Evolutionary conservation across 2,888 invertebrate genomes (phyloP).

Genomic region (Ischnura elegans): DNA sequence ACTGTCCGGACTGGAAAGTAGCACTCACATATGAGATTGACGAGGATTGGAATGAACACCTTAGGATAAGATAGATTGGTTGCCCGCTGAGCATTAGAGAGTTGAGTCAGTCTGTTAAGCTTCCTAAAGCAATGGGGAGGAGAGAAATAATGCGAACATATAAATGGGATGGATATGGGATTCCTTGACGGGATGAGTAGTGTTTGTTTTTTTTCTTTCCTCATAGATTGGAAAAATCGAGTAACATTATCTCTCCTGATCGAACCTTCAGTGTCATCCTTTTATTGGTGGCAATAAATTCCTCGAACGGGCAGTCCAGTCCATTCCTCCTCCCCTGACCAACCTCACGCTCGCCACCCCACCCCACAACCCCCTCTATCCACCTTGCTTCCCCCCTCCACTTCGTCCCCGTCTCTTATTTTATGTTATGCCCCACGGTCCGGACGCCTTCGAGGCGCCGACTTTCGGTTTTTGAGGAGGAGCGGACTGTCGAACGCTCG

Average conservation of each 20-base stretch:
- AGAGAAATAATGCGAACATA: not conserved
- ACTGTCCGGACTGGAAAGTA: not conserved
- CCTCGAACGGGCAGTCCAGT: not conserved
- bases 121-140: not conserved
- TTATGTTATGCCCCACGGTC: constrained; percentile 22
- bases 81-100: not conserved
- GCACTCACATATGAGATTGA: not conserved
- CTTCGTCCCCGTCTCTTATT: constrained; percentile 1
- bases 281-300: constrained; percentile 37
- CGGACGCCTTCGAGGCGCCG: constrained; percentile 18
- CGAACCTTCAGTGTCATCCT: constrained; percentile 32
- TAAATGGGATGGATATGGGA: not conserved
- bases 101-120: not conserved
- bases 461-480: not conserved
- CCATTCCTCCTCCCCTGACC: constrained; percentile 22
- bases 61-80: not conserved
- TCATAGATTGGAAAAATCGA: constrained; percentile 12
- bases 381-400: not conserved
- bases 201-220: not conserved
- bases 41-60: not conserved
- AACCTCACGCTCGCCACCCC: not conserved
- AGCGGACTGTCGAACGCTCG: not conserved
- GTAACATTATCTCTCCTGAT: constrained; percentile 17
- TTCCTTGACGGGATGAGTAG: not conserved
- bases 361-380: not conserved